These are phyloP conservation scores for Apamea anceps DNA, from an alignment of 2,888 invertebrate genomes.

Conservation along the genomic window DNA sequence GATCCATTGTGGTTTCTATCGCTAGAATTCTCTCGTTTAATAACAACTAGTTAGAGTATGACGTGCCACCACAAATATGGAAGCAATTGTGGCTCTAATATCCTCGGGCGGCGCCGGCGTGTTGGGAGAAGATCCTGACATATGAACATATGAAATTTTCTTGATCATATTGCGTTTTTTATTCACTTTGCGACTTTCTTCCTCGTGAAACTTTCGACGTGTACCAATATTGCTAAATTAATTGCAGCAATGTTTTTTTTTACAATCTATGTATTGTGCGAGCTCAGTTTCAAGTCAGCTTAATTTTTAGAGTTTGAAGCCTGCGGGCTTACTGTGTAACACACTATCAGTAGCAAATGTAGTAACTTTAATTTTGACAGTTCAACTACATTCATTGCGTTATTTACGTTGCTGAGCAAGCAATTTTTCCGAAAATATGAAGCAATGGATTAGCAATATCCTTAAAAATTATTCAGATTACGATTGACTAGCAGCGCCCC, in stretches of 20 bases:
- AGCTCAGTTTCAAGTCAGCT: not conserved
- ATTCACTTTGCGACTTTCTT: constrained; percentile 23
- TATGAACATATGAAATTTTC: constrained; percentile 54
- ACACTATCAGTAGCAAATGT: too few species aligned
- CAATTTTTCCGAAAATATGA: not conserved
- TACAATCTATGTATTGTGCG: not conserved
- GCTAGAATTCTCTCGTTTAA: constrained; percentile 15
- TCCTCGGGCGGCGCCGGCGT: constrained; percentile 28
- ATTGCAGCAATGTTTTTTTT: not conserved
- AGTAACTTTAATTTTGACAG: too few species aligned
- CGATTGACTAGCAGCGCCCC: not conserved
- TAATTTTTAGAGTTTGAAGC: not conserved
- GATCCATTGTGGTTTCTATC: not conserved
- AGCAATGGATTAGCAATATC: not conserved
- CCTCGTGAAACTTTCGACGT: not conserved
- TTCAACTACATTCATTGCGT: not conserved
- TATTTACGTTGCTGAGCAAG: not conserved
- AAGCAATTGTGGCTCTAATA: constrained; percentile 55
- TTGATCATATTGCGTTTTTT: constrained; percentile 42
- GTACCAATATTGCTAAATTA: not conserved
- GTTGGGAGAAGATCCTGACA: constrained; percentile 29
- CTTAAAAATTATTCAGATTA: not conserved
- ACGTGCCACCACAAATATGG: constrained; percentile 41
- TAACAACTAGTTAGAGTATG: constrained; percentile 38
- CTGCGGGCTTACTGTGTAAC: too few species aligned